phyloP scores from a whole-genome alignment of 1,140 invertebrate species.

The Conus betulinus region DNA sequence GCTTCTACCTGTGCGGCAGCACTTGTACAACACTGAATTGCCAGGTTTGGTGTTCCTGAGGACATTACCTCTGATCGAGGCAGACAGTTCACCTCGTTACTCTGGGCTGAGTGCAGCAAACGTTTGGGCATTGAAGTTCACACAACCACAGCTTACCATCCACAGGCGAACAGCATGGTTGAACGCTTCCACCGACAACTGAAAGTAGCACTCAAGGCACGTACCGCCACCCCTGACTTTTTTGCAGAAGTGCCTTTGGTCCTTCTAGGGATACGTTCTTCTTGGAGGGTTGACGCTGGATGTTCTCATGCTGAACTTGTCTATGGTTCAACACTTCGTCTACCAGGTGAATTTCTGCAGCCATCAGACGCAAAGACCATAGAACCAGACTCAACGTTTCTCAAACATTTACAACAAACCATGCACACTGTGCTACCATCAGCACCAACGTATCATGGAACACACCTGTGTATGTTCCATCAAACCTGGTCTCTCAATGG shows the following conservation, averaged over 20 bases:
- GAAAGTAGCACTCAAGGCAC: too few species aligned
- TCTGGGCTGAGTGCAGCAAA: too few species aligned
- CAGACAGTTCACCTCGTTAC: constrained; percentile 69
- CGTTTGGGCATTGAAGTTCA: too few species aligned
- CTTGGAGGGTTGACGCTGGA: constrained; percentile 13
- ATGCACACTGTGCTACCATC: constrained; percentile 5
- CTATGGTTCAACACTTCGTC: constrained; percentile 32
- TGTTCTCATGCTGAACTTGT: constrained; percentile 33
- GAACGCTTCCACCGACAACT: too few species aligned
- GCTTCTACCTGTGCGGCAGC: constrained; percentile 62
- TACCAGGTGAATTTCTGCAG: constrained; percentile 34
- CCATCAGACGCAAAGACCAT: neutral
- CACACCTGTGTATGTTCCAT: neutral
- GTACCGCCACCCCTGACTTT: too few species aligned
- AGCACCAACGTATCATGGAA: neutral
- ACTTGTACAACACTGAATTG: constrained; percentile 70
- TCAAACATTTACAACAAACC: constrained; percentile 4
- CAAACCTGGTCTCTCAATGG: neutral
- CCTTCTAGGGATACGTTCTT: constrained; percentile 35
- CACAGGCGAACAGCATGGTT: too few species aligned
- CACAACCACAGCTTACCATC: too few species aligned
- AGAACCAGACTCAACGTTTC: neutral
- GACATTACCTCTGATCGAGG: constrained; percentile 75
- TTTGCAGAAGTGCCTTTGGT: constrained; percentile 23
- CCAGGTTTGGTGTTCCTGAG: constrained; percentile 63